Evolutionary conservation across 2,888 invertebrate species (phyloP), one percentile per base, ranked within the genome.

Genomic region (Liopterus haemorrhoidalis): DNA sequence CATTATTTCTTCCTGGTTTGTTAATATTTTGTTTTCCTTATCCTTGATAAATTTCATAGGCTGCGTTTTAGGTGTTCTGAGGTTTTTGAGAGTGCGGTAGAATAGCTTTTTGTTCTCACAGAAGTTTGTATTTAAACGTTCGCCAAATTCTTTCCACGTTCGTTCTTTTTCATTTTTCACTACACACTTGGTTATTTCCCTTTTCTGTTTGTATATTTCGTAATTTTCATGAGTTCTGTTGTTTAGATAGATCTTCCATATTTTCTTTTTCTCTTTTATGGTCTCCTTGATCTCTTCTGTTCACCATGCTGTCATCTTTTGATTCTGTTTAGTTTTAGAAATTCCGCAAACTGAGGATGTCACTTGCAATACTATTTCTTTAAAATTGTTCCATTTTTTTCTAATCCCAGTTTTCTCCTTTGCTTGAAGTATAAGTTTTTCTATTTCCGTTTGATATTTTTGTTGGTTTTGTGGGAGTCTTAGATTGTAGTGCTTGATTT

Each of bases 41-140:
- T 30, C 16, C 11, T 28, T 11, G n/a, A 28, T 28, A 19, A 19
- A 6, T 28, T 3, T 40, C 11, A 28, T 6, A n/a, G n/a, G n/a
- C n/a, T n/a, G 16, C 20, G 5, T 15, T 9, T 30, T 28, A n/a
- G 15, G 5, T 16, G 18, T 18, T 16, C 11, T 28, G 27, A n/a
- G n/a, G 16, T n/a, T 28, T 12, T 18, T 40, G 6, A 40, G 20
- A 20, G 12, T 16, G 6, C 20, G 14, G 14, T 40, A 40, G 12
- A 40, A 40, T 28, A 40, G 9, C 12, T 40, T 28, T 19, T 40
- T 28, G 19, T 28, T 40, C 21, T 30, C 40, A 8, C 20, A 14
- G 15, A 12, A 27, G 16, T 28, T 39, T 28, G 4, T 18, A 5
- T 39, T 12, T 16, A 39, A 11, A 4, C 12, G n/a, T 27, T 39